Evolutionary conservation across 1,140 invertebrate species (phyloP).

Genomic region (Pomacea maculata): DNA sequence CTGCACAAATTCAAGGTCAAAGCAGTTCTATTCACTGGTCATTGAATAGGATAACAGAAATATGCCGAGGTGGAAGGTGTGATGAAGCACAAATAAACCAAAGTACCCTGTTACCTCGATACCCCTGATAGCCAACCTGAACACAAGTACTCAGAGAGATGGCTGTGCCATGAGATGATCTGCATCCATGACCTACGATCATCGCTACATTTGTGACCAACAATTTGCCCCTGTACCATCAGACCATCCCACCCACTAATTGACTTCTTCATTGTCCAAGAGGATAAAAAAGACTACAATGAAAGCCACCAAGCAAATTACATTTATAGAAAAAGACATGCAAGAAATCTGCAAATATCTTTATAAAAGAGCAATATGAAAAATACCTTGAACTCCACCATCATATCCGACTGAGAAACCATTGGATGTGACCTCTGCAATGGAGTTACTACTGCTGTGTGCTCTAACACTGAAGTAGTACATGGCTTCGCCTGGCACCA

Average conservation of each 20-base stretch:
- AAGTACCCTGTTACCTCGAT: background rate
- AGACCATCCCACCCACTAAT: too few relatives aligned
- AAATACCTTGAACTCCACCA: conserved; percentile 40
- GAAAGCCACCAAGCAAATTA: background rate
- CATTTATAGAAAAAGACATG: background rate
- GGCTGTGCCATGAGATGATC: background rate
- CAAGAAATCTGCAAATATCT: background rate
- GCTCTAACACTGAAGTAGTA: conserved; percentile 55
- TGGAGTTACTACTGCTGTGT: conserved; percentile 37
- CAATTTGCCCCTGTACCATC: too few relatives aligned
- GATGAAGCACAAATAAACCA: background rate
- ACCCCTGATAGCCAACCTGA: too few relatives aligned
- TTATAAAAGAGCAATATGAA: too few relatives aligned
- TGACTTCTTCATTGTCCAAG: too few relatives aligned
- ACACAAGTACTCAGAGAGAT: too few relatives aligned
- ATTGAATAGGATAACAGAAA: background rate
- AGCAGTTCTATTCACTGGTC: too few relatives aligned
- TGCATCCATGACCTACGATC: background rate
- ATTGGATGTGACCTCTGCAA: conserved; percentile 48
- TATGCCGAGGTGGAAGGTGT: background rate
- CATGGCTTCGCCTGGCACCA: conserved; percentile 34
- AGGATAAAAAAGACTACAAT: too few relatives aligned
- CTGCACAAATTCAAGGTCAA: conserved; percentile 20
- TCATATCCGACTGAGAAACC: conserved; percentile 49
- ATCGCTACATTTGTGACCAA: too few relatives aligned